Base-by-base conservation (phyloP, 2,888 invertebrate species). In the Emmelina monodactyla region DNA sequence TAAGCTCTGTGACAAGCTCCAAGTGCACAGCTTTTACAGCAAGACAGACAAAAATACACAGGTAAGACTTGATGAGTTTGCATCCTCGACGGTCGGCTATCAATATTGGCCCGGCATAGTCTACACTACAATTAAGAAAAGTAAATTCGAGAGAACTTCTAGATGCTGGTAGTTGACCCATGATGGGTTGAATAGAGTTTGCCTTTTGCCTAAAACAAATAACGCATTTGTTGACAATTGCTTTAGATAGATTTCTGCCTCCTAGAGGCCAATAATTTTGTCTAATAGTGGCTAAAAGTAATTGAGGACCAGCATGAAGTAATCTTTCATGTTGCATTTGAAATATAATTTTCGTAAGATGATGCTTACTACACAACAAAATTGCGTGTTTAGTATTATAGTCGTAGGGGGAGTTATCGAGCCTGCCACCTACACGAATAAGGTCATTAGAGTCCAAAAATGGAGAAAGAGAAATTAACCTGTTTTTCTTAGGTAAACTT, bases 1-100 rank as follows among this genome's bases (percentile, higher is more conserved):
- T 41, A 1, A 46, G 33, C 14, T 40, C 44, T 2, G 42, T 37
- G 9, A 48, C 45, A 13, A 47, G 41, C 33, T 49, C 47, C 10
- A 48, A 28, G 22, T 47, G 44, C 3, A 44, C 37, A 1, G 41
- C 42, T 19, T 37, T 36, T 7, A 39, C 37, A 13, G 41, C 39
- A 9, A 33, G 35, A 34, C 42, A 42, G 2, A 44, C 36, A 32
- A n/a, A n/a, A n/a, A n/a, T n/a, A n/a, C n/a, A n/a, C n/a, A n/a
- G n/a, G 31, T 46, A 44, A 10, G 44, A 31, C 12, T 40, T 42
- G 2, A 36, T 14, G 16, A 43, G 33, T 16, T 15, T 22, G 29
- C 35, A 16, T n/a, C 42, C 41, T 22, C 37, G 38, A 22, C 40
- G 25, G 31, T 37, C 34, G 16, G 36, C 25, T 22, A 42, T 40